Evolutionary conservation across 2,113 vertebrate genomes (phyloP), one percentile per base, ranked within the genome.

Genomic region (Egretta garzetta): DNA sequence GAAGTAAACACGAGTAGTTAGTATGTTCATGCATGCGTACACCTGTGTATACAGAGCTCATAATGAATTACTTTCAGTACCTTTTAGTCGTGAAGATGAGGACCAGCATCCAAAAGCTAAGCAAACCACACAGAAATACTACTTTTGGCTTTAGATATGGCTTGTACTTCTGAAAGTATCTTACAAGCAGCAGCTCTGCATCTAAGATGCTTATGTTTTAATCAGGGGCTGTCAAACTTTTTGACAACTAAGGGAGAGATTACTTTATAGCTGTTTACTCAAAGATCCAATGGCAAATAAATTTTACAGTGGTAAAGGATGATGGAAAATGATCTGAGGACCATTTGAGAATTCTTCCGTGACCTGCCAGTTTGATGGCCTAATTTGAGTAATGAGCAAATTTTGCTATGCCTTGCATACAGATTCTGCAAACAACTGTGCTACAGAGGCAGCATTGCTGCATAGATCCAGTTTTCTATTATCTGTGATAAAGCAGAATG

Each of bases 301-400:
- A 79, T 86, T 91, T 94, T 74, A 33, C 22, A 89, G 41, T 35
- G 33, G 50, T 80, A 63, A 86, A 67, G 22, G n/a, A 80, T 84
- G 63, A 67, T 75, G 64, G 47, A 63, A 95, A 93, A 94, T 67
- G 1, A 87, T 94, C 52, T 71, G 80, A 91, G 68, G 72, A 84
- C 55, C 60, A 81, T 86, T 47, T 79, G 56, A 93, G 68, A 67
- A 75, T 67, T 81, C 41, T 77, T 77, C 72, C 26, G 47, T 67
- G 60, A 10, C 15, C 32, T 95, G 73, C 47, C 68, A 84, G 64
- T 84, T 91, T 89, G 76, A 87, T 56, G 60, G 63, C 37, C 37
- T 81, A 81, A 92, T 95, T 90, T 86, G 50, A 97, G 47, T 59
- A 86, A 80, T 45, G 12, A 95, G 39, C 10, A 91, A 67, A 80